These are phyloP conservation scores for Hirtodrosophila duncani DNA, from an alignment of 2,888 invertebrate species.

Conservation along the genomic window DNA sequence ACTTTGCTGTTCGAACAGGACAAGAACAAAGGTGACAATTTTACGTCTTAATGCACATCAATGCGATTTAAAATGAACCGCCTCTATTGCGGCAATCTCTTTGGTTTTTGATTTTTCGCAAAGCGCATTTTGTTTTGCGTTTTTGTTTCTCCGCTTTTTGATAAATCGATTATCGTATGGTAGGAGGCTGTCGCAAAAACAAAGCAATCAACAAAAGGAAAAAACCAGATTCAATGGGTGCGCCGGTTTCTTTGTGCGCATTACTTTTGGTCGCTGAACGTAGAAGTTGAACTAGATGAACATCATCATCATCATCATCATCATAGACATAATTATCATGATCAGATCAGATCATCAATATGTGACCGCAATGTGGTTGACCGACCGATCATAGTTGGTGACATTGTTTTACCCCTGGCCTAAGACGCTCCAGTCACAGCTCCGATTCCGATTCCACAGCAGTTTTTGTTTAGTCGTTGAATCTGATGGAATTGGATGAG, in stretches of 20 bases:
- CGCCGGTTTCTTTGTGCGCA: no score
- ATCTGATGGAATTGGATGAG: no score
- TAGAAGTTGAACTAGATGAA: slow-evolving; percentile 22
- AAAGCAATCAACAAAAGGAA: slow-evolving; percentile 38
- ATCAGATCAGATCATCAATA: no score
- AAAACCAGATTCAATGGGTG: no score
- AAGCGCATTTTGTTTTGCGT: slow-evolving; percentile 50
- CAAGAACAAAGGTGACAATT: slow-evolving; percentile 73
- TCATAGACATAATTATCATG: slow-evolving; percentile 36
- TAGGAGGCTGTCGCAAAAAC: slow-evolving; percentile 62
- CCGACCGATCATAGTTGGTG: no score
- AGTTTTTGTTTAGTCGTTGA: no score
- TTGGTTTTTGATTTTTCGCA: slow-evolving; percentile 34
- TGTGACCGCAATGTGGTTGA: no score
- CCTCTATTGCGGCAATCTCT: slow-evolving; percentile 34
- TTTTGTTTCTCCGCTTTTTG: slow-evolving; percentile 45
- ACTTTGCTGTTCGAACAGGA: slow-evolving; percentile 44
- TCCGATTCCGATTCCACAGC: no score
- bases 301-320: slow-evolving; percentile 30
- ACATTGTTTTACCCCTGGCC: no score
- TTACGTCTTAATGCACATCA: slow-evolving; percentile 74
- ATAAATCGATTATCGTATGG: slow-evolving; percentile 74
- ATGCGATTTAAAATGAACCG: slow-evolving; percentile 58
- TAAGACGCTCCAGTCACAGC: no score
- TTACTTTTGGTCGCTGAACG: slow-evolving; percentile 8